Base-by-base conservation (phyloP, 1,140 invertebrate species). In the Penaeus indicus region DNA sequence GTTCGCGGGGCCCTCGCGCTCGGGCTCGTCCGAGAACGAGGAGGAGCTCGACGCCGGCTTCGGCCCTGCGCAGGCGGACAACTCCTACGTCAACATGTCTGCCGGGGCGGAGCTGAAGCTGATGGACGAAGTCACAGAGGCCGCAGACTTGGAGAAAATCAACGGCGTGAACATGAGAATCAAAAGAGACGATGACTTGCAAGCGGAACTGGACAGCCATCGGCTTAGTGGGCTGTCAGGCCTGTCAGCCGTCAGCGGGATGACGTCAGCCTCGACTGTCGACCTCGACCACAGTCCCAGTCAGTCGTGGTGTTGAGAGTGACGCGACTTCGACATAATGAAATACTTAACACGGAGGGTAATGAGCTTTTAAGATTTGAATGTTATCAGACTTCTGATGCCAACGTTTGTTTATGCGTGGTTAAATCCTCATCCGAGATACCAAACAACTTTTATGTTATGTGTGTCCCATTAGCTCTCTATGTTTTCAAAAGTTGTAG, bases 251-350 rank as follows among this genome's bases (percentile, higher is more conserved):
- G 72, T 89, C n/a, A 89, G 88, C 72, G 88, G 88, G n/a, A 85
- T 85, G 78, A 89, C 87, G 0, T 88, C 87, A 3, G 87, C 69
- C 18, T 88, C 87, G 16, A 88, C 87, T 0, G 75, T 88, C 63
- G 88, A 89, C 27, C 83, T 89, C 27, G 83, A 89, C 42, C 88
- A 85, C n/a, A 75, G 25, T 21, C 78, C 88, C 62, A 85, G 75
- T 81, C 82, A 87, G 80, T 88, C 84, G 3, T 80, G 89, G 19
- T 92, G 92, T 60, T 92, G 92, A 88, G 62, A 91, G 78, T 89
- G 94, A 4, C 78, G 21, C 47, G n/a, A 25, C 32, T 47, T 22
- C 47, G 38, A 42, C 54, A 72, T 38, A 8, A 18, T 27, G 25
- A 72, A 27, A 47, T 72, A 85, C 32, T 27, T 27, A n/a, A 64